A percentile compares a stretch with the other conserved stretches of the same genome.
Evolutionary conservation across 2,113 vertebrate genomes (phyloP).

Genomic region (Seriola rivoliana): DNA sequence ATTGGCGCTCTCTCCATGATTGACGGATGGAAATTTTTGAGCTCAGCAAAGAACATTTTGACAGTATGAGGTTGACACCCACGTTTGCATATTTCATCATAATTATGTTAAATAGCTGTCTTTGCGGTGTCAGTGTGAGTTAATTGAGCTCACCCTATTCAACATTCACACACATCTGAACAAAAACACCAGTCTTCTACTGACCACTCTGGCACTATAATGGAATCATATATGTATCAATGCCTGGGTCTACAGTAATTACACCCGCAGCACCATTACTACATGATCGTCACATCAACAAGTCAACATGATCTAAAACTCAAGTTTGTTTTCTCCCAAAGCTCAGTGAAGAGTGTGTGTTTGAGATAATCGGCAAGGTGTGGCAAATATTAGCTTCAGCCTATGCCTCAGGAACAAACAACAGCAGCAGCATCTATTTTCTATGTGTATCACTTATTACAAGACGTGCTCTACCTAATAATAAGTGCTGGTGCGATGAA

Average conservation of each 20-base stretch:
- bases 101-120: constrained; percentile 25
- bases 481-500: background rate
- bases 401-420: constrained; percentile 3
- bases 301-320: background rate
- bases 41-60: background rate
- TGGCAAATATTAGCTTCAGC: background rate
- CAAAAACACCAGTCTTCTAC: background rate
- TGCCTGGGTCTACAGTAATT: background rate
- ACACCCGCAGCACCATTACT: background rate
- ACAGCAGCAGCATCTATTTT: background rate
- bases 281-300: too few relatives aligned
- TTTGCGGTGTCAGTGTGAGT: background rate
- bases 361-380: background rate
- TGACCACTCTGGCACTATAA: background rate
- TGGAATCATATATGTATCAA: background rate
- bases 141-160: background rate
- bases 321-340: background rate
- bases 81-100: constrained; percentile 10
- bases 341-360: background rate
- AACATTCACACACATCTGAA: background rate
- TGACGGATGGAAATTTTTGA: background rate
- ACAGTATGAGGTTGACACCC: constrained; percentile 26
- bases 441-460: background rate
- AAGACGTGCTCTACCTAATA: background rate
- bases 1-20: background rate